phyloP scores from a whole-genome alignment of 2,113 vertebrate genomes.

The Malurus elegans region DNA sequence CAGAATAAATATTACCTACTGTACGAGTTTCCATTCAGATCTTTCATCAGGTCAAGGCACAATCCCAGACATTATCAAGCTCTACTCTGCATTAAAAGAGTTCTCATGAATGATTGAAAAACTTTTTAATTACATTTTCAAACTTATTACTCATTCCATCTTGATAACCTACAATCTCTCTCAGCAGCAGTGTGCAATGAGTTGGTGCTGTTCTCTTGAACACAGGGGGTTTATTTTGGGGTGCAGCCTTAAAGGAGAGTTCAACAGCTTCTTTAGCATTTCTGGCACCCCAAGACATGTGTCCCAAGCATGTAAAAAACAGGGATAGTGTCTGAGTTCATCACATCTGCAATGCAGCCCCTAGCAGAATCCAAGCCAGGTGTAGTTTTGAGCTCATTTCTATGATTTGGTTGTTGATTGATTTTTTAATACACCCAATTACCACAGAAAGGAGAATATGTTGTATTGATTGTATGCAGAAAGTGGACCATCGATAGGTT shows the following conservation, averaged over 20 bases:
- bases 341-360: not conserved
- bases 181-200: not conserved
- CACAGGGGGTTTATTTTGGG: not conserved
- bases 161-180: not conserved
- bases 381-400: not conserved
- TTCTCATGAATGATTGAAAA: not conserved
- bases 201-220: not conserved
- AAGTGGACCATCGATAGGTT: not conserved
- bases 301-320: not conserved
- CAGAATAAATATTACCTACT: conserved; percentile 53
- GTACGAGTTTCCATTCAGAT: conserved; percentile 35
- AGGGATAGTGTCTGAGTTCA: not conserved
- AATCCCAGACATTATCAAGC: not conserved
- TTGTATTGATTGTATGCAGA: not conserved
- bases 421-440: not conserved
- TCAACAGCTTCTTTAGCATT: not conserved
- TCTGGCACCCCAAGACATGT: not conserved
- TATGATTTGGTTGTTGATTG: not conserved
- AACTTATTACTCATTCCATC: not conserved
- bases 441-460: not conserved
- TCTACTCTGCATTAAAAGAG: not conserved
- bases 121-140: not conserved
- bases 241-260: not conserved
- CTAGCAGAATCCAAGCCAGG: not conserved
- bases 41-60: conserved; percentile 23